These are phyloP conservation scores for Drosophila kohkoa DNA, from an alignment of 1,140 invertebrate genomes.

Conservation along the genomic window DNA sequence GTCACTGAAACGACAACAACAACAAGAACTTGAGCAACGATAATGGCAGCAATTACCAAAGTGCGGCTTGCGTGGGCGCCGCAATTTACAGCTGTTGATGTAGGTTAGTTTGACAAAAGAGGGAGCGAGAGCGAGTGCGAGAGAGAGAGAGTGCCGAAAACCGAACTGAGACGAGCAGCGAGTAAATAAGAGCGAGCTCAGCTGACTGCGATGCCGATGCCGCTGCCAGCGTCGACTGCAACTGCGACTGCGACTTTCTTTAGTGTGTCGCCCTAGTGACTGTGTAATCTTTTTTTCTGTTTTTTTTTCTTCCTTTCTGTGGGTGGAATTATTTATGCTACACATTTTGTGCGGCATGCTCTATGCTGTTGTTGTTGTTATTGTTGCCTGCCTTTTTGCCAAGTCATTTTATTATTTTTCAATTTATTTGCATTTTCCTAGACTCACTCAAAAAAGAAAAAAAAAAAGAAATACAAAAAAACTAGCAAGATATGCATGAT, in stretches of 20 bases:
- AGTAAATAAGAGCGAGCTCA: constrained; percentile 2
- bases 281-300: constrained; percentile 69
- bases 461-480: constrained; percentile 6
- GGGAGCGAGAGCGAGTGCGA: background rate
- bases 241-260: constrained; percentile 48
- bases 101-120: constrained; percentile 71
- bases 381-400: constrained; percentile 17
- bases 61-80: constrained; percentile 54
- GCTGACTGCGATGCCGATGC: constrained; percentile 26
- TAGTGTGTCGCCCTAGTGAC: constrained; percentile 74
- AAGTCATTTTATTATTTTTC: constrained; percentile 71
- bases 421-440: constrained; percentile 74
- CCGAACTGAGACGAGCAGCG: constrained; percentile 8
- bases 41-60: constrained; percentile 35
- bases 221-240: constrained; percentile 9
- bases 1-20: constrained; percentile 29
- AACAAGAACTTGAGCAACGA: constrained; percentile 37
- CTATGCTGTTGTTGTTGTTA: constrained; percentile 37
- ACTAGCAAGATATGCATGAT: constrained; percentile 47
- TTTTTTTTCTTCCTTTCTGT: constrained; percentile 41
- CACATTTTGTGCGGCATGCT: constrained; percentile 55
- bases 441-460: constrained; percentile 7
- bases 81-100: constrained; percentile 76
- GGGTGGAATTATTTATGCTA: constrained; percentile 82
- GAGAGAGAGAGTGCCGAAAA: constrained; percentile 8